Evolutionary conservation across 2,113 vertebrate genomes (phyloP), one percentile per base, ranked within the genome.

Genomic region (Lethenteron reissneri): DNA sequence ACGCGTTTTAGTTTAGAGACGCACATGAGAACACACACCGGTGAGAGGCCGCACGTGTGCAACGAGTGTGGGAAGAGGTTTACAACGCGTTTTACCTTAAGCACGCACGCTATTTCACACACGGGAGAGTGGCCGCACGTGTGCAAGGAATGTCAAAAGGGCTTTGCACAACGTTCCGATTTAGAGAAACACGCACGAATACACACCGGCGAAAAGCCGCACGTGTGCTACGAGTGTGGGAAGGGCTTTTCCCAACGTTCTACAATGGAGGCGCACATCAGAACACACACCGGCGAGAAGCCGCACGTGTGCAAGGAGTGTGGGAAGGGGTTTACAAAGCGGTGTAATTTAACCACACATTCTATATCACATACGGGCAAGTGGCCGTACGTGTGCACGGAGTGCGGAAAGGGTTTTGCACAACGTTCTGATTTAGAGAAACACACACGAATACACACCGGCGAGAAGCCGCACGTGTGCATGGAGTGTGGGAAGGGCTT

Each of bases 351-450:
- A 25, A 68, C n/a, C n/a, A 17, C 64, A 17, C 64, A 68, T 25
- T 17, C 64, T 25, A 68, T 17, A 25, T 17, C 25, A n/a, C 64
- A 68, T 2, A 68, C n/a, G 9, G 64, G 64, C 64, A 25, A 68
- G 25, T 17, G 64, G 64, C 64, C 64, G 10, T 68, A 82, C 73
- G 10, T 75, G 70, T 84, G 83, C 3, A 41, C 75, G 0, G 72
- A 83, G 1, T 84, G 83, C 7, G 81, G 82, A 8, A 81, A 82
- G 73, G 59, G 19, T 0, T 84, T 85, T 72, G 80, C 78, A 76
- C 58, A 77, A 73, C 80, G 83, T 72, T 79, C 79, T 70, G 81
- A 80, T 0, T 79, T 84, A 0, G 62, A 77, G 1, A 77, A 68
- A 68, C 64, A 68, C 64, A 68, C 64, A n/a, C 64, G 64, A 17